Base-by-base conservation (phyloP, 2,888 invertebrate genomes). In the Eutolmus rufibarbis region DNA sequence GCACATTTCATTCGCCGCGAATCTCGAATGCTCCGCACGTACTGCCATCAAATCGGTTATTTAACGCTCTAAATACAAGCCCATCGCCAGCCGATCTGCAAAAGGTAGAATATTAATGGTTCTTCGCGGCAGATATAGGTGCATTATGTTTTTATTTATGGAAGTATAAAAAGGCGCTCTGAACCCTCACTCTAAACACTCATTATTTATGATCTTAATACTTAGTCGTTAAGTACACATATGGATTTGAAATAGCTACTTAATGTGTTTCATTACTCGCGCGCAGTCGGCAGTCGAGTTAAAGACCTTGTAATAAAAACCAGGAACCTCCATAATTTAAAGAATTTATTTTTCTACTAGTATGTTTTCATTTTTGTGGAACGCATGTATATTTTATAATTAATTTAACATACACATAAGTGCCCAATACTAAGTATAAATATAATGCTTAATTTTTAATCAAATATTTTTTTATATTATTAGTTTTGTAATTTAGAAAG, bases 11-110 rank as follows among this genome's bases (percentile, higher is more conserved):
- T 74, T 46, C 5, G 46, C 31, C n/a, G 85, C 2, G 1, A 34
- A 78, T 78, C 1, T 37, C 34, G 31, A 57, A 86, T 86, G 78
- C 66, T 56, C 9, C 78, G 56, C 86, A 40, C 66, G 86, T 79
- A 78, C 37, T 40, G 40, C 28, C 66, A 56, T 78, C 37, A 86
- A 79, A 86, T 79, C 40, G 78, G 57, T 57, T 34, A 57, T 77
- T 86, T 86, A 86, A 37, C 66, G 28, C n/a, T 19, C 78, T 19
- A 86, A 86, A 79, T 43, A 28, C n/a, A 31, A 23, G 76, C 23
- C 86, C 86, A 86, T 86, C 46, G 74, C 37, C 28, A 56, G 46
- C n/a, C 23, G 31, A 85, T 46, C 85, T 85, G 85, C 28, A 85
- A 84, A 85, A 74, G 74, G 85, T 74, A 85, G 85, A 85, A 57